Evolutionary conservation across 2,113 vertebrate genomes (phyloP).

Genomic region (Leucopsar rothschildi): DNA sequence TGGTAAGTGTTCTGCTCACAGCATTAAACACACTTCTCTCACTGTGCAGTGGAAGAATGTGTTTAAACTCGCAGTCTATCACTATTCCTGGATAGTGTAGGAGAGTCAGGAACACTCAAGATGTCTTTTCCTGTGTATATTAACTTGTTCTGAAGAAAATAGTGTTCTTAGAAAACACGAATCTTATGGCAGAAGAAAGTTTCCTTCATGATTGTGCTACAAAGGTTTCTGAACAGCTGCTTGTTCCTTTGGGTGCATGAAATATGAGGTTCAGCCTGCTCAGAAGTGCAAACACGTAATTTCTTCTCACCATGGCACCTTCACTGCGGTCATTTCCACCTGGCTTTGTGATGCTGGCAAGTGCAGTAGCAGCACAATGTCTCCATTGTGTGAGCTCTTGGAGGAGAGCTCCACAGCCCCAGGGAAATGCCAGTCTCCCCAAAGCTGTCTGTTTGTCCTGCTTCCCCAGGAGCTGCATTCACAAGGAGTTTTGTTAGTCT

Average conservation of each 20-base stretch:
- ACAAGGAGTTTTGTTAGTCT: background rate
- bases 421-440: background rate
- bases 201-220: background rate
- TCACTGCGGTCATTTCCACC: background rate
- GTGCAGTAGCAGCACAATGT: background rate
- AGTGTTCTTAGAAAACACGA: background rate
- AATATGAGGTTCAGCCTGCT: slow-evolving; percentile 19
- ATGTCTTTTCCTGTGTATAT: slow-evolving; percentile 27
- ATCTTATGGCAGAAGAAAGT: background rate
- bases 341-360: background rate
- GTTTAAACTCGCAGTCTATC: slow-evolving; percentile 47
- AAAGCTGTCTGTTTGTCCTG: rapidly evolving
- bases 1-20: slow-evolving; percentile 1
- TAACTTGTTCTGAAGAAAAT: slow-evolving; percentile 19
- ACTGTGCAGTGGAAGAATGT: background rate
- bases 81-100: slow-evolving; percentile 33
- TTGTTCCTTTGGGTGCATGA: background rate
- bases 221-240: background rate
- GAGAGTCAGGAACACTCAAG: slow-evolving; percentile 48
- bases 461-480: background rate
- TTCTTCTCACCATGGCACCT: background rate
- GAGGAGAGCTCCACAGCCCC: background rate
- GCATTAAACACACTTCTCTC: background rate
- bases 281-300: background rate
- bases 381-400: background rate